Base-by-base conservation (phyloP, 2,888 invertebrate species). In the Smittia aterrima region DNA sequence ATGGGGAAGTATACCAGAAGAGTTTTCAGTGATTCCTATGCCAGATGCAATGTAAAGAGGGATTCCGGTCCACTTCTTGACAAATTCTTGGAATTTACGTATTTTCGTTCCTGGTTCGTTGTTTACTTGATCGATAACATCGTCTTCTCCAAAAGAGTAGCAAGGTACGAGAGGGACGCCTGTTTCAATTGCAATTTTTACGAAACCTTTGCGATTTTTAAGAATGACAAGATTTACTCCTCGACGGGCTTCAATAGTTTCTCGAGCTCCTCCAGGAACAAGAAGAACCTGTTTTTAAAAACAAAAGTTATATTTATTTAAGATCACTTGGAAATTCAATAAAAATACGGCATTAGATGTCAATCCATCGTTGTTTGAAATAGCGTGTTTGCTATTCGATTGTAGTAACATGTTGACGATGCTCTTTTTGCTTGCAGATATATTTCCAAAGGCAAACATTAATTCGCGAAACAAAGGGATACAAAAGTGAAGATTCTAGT, bases 71-170 rank as follows among this genome's bases (percentile, higher is more conserved):
- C 85, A 72, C 76, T 86, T 85, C 72, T 90, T 89, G 0, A 94
- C 81, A 70, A 82, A 83, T 76, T 91, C 87, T 81, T 96, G 96
- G 41, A 90, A 78, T 16, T 83, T 85, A 18, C 91, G 84, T 1
- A 82, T 66, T 6, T 93, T 77, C 0, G 93, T 90, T 47, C 92
- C 89, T 72, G 89, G 87, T 0, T 92, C 90, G 81, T 91, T 91
- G 13, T 85, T 81, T 0, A 92, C 81, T 77, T 95, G 95, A 77
- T 90, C 87, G 81, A 90, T 96, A 7, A 95, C 83, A 78, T 95
- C 93, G 0, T 91, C 91, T 83, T 97, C 96, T 0, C 96, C 96
- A 81, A 96, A 97, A 0, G 93, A 91, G 79, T 95, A 90, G 0
- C 93, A 91, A 0, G 97, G 96, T 0, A 97, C 95, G 75, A 97